Conservation (phyloP, 2,113 vertebrate genomes). For the Etheostoma cragini region DNA sequence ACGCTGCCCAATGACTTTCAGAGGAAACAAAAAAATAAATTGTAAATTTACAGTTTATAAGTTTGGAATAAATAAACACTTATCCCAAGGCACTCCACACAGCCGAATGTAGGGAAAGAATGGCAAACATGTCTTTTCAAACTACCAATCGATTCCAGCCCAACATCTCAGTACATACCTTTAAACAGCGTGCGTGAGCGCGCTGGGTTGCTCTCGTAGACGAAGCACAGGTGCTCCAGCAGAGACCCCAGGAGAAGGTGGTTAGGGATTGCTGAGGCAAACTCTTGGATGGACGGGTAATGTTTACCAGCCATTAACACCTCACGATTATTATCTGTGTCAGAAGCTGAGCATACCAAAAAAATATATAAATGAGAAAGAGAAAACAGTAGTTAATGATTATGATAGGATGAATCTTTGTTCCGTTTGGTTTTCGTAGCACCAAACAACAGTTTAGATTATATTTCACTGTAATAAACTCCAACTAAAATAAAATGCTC, state of each 20-base stretch:
- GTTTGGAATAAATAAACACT: not conserved
- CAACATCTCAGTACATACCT: conserved; percentile 75
- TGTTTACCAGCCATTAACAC: conserved; percentile 81
- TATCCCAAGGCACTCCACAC: not conserved
- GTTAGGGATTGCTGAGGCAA: conserved; percentile 93
- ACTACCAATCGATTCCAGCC: not conserved
- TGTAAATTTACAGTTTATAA: no score
- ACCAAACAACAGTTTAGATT: not conserved
- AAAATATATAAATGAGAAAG: not conserved
- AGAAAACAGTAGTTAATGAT: not conserved
- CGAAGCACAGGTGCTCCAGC: conserved; percentile 93
- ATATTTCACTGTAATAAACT: not conserved
- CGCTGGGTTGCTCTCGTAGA: conserved; percentile 90
- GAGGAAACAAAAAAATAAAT: not conserved
- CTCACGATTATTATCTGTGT: conserved; percentile 85
- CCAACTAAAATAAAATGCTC: not conserved
- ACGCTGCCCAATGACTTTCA: conserved; percentile 91
- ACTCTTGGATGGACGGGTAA: conserved; percentile 83
- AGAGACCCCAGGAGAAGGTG: conserved; percentile 94
- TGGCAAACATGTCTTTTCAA: not conserved
- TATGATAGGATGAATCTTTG: not conserved
- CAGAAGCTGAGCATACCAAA: conserved; percentile 85
- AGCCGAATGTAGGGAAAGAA: not conserved
- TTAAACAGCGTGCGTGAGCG: conserved; percentile 91
- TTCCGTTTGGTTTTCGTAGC: not conserved